Evolutionary conservation across 1,140 invertebrate species (phyloP), one percentile per base, ranked within the genome.

Genomic region (Asbolus verrucosus): DNA sequence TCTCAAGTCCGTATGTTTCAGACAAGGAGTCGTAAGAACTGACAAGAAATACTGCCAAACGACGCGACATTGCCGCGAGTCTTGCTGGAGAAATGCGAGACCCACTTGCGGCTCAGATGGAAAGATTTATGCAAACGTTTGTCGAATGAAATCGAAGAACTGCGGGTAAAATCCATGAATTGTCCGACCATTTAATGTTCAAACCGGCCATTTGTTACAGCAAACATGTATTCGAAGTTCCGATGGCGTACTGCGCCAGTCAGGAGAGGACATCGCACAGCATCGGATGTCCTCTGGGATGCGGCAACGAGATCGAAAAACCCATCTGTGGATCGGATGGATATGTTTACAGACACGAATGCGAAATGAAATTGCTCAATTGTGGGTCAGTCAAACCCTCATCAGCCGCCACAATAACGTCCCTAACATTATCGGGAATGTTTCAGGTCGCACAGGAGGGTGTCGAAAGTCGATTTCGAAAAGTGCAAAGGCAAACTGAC

Each of bases 91-190:
- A 30, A 92, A 93, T 27, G 92, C 93, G 15, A 89, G 92, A 76
- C 93, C 93, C 14, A 94, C 95, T 13, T 98, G 96, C 80, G 95
- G 93, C 4, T 96, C 92, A 24, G 94, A 98, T 82, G 93, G 94
- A 0, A 89, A 92, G 74, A 87, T 96, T 1, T 98, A 98, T 81
- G 88, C 92, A 11, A 97, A 96, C 80, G 91, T 93, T 70, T 98
- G 95, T 79, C 90, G 93, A 77, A 96, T 97, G 94, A 91, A 93
- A 77, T 89, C 92, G 30, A 94, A 94, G 78, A 96, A 96, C 77
- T 96, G 94, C 81, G 94, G 94, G 91, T 93, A 82, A 85, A 84
- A 79, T 43, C n/a, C 19, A 43, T 27, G 46, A 54, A 54, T 54
- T 54, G 46, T 54, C 21, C 46, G 27, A 21, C 27, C 46, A 54